Percentiles rank a stretch among this genome's conserved stretches.
Evolutionary conservation across 2,888 invertebrate genomes (phyloP).

Genomic region (Perithous albicinctus): DNA sequence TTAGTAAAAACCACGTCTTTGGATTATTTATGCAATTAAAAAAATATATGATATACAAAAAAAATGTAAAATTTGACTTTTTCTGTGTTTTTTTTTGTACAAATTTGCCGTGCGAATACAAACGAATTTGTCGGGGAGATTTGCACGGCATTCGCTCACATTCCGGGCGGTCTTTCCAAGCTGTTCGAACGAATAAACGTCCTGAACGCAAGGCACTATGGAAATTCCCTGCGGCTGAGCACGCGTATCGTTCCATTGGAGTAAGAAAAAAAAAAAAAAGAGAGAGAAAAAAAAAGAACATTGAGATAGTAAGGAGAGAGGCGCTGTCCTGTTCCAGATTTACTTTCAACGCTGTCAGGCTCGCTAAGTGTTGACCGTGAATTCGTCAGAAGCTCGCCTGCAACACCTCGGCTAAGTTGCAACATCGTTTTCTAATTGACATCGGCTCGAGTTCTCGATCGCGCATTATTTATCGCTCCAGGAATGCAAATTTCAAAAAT

Average conservation of each 20-base stretch:
- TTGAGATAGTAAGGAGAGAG: slow-evolving; percentile 51
- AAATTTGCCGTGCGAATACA: not conserved
- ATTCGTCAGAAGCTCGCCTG: slow-evolving; percentile 36
- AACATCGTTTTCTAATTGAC: slow-evolving; percentile 30
- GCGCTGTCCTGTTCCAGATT: slow-evolving; percentile 58
- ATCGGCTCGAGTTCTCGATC: not conserved
- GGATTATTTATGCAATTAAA: too few species aligned
- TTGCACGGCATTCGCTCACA: not conserved
- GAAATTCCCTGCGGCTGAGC: slow-evolving; percentile 17
- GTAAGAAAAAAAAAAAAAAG: not conserved
- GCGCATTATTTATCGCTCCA: not conserved
- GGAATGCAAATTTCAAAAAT: not conserved
- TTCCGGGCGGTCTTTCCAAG: not conserved
- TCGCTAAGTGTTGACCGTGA: slow-evolving; percentile 62
- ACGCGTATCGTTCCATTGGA: not conserved
- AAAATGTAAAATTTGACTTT: not conserved
- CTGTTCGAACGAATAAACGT: slow-evolving; percentile 1
- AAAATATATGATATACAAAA: too few species aligned
- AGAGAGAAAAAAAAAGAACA: slow-evolving; percentile 35
- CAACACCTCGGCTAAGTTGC: slow-evolving; percentile 23
- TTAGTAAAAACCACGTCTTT: not conserved
- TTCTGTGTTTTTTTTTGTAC: not conserved
- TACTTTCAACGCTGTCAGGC: slow-evolving; percentile 58
- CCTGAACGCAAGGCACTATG: slow-evolving; percentile 5
- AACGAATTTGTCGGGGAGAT: slow-evolving; percentile 1